These are phyloP conservation scores for Dasyprocta punctata DNA, from an alignment of 2,113 vertebrate species.

Conservation along the genomic window DNA sequence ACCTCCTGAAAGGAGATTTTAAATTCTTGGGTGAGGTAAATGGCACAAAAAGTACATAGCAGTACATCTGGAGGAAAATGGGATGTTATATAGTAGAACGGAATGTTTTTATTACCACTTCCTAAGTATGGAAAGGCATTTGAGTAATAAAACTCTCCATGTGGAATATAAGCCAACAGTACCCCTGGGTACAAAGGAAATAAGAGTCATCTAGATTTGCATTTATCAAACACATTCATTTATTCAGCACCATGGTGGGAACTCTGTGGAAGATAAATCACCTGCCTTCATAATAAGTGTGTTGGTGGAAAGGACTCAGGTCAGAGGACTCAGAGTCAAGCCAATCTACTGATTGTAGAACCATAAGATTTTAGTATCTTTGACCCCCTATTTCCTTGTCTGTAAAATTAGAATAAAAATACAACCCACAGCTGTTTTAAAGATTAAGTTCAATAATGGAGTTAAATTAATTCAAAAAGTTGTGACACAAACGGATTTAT, in stretches of 20 bases:
- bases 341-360: background rate
- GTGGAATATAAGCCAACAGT: conserved; percentile 58
- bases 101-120: background rate
- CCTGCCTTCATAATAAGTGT: background rate
- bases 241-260: background rate
- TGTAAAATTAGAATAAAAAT: conserved; percentile 12
- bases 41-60: background rate
- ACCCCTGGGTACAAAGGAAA: conserved; percentile 70
- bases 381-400: background rate
- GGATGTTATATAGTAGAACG: background rate
- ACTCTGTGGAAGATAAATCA: background rate
- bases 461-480: background rate
- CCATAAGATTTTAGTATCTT: background rate
- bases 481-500: background rate
- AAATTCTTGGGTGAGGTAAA: background rate
- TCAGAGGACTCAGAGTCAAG: background rate
- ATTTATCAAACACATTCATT: background rate
- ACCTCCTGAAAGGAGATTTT: background rate
- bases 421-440: background rate
- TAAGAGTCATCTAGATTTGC: conserved; percentile 10
- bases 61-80: background rate
- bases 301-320: background rate
- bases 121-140: background rate
- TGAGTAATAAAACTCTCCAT: background rate
- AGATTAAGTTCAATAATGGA: background rate